phyloP scores from a whole-genome alignment of 1,140 invertebrate species.

The Trissolcus basalis region DNA sequence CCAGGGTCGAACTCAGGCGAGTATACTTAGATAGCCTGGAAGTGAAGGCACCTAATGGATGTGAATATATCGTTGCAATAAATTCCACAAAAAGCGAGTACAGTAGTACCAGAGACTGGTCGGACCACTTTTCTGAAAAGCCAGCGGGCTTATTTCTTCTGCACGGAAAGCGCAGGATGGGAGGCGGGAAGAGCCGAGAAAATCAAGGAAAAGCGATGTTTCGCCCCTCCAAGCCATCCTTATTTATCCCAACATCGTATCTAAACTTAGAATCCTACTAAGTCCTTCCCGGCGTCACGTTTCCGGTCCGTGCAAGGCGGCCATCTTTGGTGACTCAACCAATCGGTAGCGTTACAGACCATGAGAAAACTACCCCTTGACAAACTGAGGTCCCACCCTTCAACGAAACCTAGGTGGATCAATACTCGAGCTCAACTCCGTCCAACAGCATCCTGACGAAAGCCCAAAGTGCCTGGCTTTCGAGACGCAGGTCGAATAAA shows the following conservation, averaged over 20 bases:
- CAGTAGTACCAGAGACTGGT: conserved; percentile 50
- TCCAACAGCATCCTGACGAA: conserved; percentile 57
- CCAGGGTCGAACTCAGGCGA: conserved; percentile 56
- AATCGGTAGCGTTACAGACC: conserved; percentile 57
- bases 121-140: conserved; percentile 57
- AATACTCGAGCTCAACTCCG: conserved; percentile 57
- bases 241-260: conserved; percentile 36
- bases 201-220: conserved; percentile 52
- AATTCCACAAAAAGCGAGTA: conserved; percentile 74
- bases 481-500: conserved; percentile 42
- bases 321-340: conserved; percentile 69
- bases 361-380: conserved; percentile 68
- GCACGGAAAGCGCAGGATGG: conserved; percentile 4
- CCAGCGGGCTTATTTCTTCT: conserved; percentile 46
- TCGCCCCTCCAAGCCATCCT: conserved; percentile 9
- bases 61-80: conserved; percentile 77
- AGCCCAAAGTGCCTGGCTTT: conserved; percentile 39
- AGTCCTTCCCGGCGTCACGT: conserved; percentile 66
- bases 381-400: conserved; percentile 61
- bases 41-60: conserved; percentile 74
- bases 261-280: conserved; percentile 59
- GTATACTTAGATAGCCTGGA: conserved; percentile 64
- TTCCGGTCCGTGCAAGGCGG: conserved; percentile 69
- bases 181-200: conserved; percentile 33
- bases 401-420: conserved; percentile 58